Percentiles rank a stretch among this genome's conserved stretches.
Evolutionary conservation across 2,113 vertebrate genomes (phyloP).

Genomic region (Myodes glareolus): DNA sequence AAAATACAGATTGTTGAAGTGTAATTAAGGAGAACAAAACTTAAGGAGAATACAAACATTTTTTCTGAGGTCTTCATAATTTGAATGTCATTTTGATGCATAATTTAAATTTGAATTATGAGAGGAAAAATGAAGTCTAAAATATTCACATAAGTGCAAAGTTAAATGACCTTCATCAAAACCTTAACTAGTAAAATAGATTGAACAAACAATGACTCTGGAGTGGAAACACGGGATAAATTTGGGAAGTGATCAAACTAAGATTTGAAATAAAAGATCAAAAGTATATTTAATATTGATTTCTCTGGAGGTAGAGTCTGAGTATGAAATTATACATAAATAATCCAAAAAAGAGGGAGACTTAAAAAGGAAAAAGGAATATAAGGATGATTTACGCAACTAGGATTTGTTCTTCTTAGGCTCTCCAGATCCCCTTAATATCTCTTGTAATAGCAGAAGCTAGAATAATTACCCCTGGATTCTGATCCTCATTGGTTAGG

Average conservation of each 20-base stretch:
- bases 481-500: background rate
- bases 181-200: constrained; percentile 1
- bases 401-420: background rate
- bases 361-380: background rate
- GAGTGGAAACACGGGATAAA: background rate
- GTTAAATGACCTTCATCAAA: background rate
- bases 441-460: background rate
- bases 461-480: background rate
- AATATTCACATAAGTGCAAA: background rate
- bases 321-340: background rate
- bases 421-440: background rate
- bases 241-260: background rate
- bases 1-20: background rate
- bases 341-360: background rate
- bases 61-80: background rate
- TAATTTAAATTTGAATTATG: constrained; percentile 24
- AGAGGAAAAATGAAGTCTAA: background rate
- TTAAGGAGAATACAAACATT: constrained; percentile 3
- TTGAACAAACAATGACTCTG: background rate
- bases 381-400: background rate
- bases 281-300: background rate
- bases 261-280: background rate
- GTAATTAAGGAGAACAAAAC: background rate
- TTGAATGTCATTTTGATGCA: background rate
- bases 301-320: background rate